These are phyloP conservation scores for Bellardia bayeri DNA, from an alignment of 2,888 invertebrate genomes.

Conservation along the genomic window DNA sequence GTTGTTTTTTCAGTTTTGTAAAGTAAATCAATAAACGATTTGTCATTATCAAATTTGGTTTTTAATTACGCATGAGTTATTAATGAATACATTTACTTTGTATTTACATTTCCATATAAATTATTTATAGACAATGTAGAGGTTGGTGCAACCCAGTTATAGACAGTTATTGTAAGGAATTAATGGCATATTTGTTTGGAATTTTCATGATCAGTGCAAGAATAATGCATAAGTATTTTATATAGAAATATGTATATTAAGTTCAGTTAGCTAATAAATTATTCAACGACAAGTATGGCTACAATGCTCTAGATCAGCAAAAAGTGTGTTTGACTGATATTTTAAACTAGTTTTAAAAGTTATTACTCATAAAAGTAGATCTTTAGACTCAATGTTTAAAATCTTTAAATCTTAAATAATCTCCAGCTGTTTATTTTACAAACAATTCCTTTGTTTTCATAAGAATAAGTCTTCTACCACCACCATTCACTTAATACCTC, in stretches of 20 bases:
- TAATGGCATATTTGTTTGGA: neutral
- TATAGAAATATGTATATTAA: no score
- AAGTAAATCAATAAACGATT: slow-evolving; percentile 71
- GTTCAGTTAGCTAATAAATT: no score
- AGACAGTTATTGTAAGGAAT: neutral
- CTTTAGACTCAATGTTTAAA: neutral
- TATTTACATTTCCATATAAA: slow-evolving; percentile 10
- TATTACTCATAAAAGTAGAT: neutral
- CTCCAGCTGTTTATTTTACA: slow-evolving; percentile 5
- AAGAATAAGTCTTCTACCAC: neutral
- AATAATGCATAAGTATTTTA: neutral
- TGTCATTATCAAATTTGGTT: slow-evolving; percentile 70
- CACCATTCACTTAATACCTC: slow-evolving; percentile 19
- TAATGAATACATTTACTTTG: slow-evolving; percentile 20
- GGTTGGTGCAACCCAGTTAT: neutral
- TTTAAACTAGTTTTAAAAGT: no score
- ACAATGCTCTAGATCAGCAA: no score
- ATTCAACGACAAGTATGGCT: no score
- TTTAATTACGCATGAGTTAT: slow-evolving; percentile 67
- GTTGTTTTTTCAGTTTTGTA: slow-evolving; percentile 1
- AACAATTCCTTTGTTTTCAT: slow-evolving; percentile 34
- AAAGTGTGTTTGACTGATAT: no score
- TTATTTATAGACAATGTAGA: slow-evolving; percentile 36
- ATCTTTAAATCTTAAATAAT: neutral
- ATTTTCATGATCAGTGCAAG: neutral